A percentile compares a stretch with the other conserved stretches of the same genome.
Conservation (phyloP, 1,140 invertebrate species). For the Helicoverpa zea region DNA sequence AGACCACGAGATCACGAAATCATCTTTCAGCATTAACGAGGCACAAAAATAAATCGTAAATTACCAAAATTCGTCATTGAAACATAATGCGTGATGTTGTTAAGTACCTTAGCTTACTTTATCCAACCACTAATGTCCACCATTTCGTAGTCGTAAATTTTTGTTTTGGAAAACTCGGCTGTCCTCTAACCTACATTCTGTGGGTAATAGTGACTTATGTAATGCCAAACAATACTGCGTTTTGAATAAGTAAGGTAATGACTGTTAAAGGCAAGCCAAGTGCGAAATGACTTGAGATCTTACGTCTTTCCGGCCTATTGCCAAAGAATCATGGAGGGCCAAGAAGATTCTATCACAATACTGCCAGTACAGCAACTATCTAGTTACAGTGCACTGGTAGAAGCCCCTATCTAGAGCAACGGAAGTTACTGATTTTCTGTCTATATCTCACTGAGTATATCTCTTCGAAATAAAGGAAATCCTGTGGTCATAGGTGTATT, state of each 20-base stretch:
- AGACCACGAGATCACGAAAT: neutral
- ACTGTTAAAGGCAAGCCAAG: constrained; percentile 10
- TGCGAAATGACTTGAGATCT: constrained; percentile 16
- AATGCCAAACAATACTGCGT: constrained; percentile 31
- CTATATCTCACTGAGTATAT: too few relatives aligned
- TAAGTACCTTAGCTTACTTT: constrained; percentile 26
- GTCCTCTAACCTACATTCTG: constrained; percentile 37
- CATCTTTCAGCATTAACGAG: constrained; percentile 15
- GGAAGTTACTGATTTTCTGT: too few relatives aligned
- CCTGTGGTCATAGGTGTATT: too few relatives aligned
- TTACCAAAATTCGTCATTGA: constrained; percentile 35
- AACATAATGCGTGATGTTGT: constrained; percentile 18
- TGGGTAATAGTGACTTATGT: constrained; percentile 36
- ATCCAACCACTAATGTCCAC: constrained; percentile 46
- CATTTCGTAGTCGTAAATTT: constrained; percentile 32
- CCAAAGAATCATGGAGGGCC: neutral
- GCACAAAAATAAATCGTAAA: constrained; percentile 15
- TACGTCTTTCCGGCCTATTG: constrained; percentile 34
- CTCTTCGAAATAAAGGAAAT: too few relatives aligned
- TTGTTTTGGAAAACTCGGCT: constrained; percentile 28
- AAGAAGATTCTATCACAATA: neutral
- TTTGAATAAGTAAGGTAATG: constrained; percentile 41
- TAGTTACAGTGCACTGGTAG: too few relatives aligned
- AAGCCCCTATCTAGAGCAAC: too few relatives aligned
- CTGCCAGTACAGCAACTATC: too few relatives aligned